phyloP scores from a whole-genome alignment of 2,113 vertebrate species.

The Oncorhynchus kisutch region DNA sequence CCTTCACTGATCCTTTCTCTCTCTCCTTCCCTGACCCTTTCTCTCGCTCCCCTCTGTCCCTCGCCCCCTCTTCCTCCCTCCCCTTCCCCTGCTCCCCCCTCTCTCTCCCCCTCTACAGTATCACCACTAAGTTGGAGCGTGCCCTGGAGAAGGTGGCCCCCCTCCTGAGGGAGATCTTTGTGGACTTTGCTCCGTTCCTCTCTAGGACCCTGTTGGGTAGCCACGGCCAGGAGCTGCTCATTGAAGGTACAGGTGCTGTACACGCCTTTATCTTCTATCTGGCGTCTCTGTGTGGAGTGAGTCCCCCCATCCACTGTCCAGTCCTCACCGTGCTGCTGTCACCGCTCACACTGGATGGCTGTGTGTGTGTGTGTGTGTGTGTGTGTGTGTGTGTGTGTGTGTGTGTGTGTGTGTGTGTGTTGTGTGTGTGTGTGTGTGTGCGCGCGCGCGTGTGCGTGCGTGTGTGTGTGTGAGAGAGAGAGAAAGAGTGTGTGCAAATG shows the following conservation, averaged over 20 bases:
- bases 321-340: slow-evolving; percentile 57
- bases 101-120: slow-evolving; percentile 74
- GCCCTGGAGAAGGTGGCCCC: slow-evolving; percentile 99
- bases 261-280: slow-evolving; percentile 71
- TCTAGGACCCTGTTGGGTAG: slow-evolving; percentile 95
- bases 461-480: slow-evolving; percentile 8
- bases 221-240: slow-evolving; percentile 98
- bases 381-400: slow-evolving; percentile 24
- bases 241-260: slow-evolving; percentile 96
- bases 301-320: slow-evolving; percentile 52
- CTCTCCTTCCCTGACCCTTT: no score
- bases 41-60: not conserved
- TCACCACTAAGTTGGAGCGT: slow-evolving; percentile 98
- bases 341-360: slow-evolving; percentile 32
- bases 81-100: slow-evolving; percentile 28
- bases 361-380: slow-evolving; percentile 11
- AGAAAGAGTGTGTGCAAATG: slow-evolving; percentile 12
- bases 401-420: not conserved
- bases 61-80: no score
- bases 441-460: slow-evolving; percentile 1
- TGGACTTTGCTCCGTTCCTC: slow-evolving; percentile 97
- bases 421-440: no score
- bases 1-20: no score
- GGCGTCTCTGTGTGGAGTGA: slow-evolving; percentile 77
- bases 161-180: slow-evolving; percentile 96